Conservation (phyloP, 2,113 vertebrate species). For the Heterocephalus glaber region DNA sequence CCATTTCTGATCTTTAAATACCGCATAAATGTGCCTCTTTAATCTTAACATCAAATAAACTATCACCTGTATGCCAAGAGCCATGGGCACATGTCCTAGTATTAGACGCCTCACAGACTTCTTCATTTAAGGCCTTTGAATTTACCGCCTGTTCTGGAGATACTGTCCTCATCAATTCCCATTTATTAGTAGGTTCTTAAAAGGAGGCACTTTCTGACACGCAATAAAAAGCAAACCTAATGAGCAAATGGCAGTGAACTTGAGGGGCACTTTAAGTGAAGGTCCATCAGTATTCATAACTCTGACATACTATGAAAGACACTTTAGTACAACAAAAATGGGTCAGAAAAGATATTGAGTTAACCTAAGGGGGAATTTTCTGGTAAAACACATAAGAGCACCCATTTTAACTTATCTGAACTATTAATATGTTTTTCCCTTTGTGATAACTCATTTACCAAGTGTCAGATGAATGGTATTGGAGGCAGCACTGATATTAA, state of each 20-base stretch:
- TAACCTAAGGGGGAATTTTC: slow-evolving; percentile 79
- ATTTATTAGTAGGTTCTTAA: slow-evolving; percentile 80
- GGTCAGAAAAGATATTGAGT: slow-evolving; percentile 82
- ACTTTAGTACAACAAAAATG: slow-evolving; percentile 81
- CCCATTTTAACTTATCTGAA: slow-evolving; percentile 81
- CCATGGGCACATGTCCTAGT: not conserved
- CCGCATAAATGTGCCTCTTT: slow-evolving; percentile 4
- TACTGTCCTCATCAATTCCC: slow-evolving; percentile 70
- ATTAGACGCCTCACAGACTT: slow-evolving; percentile 69
- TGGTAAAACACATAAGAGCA: slow-evolving; percentile 82
- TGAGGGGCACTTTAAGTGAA: slow-evolving; percentile 78
- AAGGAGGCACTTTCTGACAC: slow-evolving; percentile 76
- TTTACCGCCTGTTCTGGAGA: slow-evolving; percentile 72
- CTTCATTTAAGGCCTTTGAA: slow-evolving; percentile 73
- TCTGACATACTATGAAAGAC: slow-evolving; percentile 78
- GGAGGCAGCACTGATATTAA: slow-evolving; percentile 80
- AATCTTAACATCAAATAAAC: slow-evolving; percentile 59
- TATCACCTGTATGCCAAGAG: slow-evolving; percentile 22
- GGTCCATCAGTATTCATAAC: slow-evolving; percentile 84
- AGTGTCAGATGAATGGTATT: slow-evolving; percentile 78
- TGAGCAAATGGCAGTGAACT: slow-evolving; percentile 82
- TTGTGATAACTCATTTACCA: slow-evolving; percentile 83
- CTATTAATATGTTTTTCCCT: slow-evolving; percentile 81
- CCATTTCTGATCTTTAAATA: slow-evolving; percentile 49
- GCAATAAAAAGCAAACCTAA: slow-evolving; percentile 80